These are phyloP conservation scores for Idaea dimidiata DNA, from an alignment of 2,888 invertebrate species.

Conservation along the genomic window DNA sequence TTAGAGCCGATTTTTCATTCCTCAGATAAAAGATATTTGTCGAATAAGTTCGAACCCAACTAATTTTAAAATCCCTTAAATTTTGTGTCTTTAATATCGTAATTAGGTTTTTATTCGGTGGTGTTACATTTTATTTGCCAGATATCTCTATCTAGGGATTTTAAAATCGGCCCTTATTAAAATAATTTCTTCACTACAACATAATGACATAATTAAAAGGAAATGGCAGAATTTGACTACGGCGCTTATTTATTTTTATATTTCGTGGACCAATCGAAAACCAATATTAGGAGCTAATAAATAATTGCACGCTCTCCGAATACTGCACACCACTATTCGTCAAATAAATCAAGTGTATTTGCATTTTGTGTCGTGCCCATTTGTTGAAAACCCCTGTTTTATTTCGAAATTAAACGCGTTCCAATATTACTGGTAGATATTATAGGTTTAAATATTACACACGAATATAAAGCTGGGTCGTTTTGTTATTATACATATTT, in stretches of 20 bases:
- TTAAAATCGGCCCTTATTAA: too few relatives aligned
- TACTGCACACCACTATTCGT: slow-evolving; percentile 41
- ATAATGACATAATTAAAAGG: too few relatives aligned
- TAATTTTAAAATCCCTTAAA: too few relatives aligned
- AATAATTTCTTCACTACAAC: too few relatives aligned
- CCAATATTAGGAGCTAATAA: slow-evolving; percentile 36
- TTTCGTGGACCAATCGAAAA: slow-evolving; percentile 2
- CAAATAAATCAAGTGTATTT: slow-evolving; percentile 55
- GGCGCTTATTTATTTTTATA: not conserved
- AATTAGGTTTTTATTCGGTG: too few relatives aligned
- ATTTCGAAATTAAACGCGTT: slow-evolving; percentile 15
- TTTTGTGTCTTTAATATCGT: too few relatives aligned
- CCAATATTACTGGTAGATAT: slow-evolving; percentile 17
- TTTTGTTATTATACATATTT: not conserved
- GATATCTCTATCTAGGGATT: too few relatives aligned
- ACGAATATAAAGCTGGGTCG: not conserved
- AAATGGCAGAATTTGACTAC: too few relatives aligned
- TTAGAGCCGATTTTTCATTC: too few relatives aligned
- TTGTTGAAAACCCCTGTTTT: slow-evolving; percentile 29
- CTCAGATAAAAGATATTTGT: too few relatives aligned
- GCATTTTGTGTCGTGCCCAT: slow-evolving; percentile 38
- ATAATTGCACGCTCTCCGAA: slow-evolving; percentile 43
- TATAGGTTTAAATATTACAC: slow-evolving; percentile 17
- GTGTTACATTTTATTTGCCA: too few relatives aligned
- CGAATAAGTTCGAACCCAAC: too few relatives aligned